Evolutionary conservation across 2,797 vertebrate species (phyloP), one percentile per base, ranked within the genome.

Genomic region (Denticeps clupeoides): DNA sequence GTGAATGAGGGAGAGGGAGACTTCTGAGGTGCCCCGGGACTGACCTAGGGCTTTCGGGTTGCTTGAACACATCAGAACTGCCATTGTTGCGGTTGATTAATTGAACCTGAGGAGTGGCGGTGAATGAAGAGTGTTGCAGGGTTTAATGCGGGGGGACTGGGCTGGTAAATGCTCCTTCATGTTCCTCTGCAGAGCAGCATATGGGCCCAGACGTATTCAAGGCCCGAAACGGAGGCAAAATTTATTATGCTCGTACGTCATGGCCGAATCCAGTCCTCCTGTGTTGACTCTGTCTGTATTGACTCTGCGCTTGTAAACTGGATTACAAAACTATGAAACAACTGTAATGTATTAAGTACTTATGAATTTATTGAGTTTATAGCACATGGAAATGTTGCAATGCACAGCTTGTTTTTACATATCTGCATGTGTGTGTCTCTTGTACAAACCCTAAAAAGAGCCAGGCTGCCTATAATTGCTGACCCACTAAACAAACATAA

Each of bases 51-150:
- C 89, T 94, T 96, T 97, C 90, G 93, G 88, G 84, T 90, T 84
- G 85, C 90, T 93, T 90, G 91, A 94, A 88, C 93, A 93, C 94
- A 96, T 98, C 94, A 98, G 87, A 93, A 90, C 90, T 91, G 82
- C 92, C 70, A 93, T 97, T 98, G 94, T 97, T 82, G 77, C 79
- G 76, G 81, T 91, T 98, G 94, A 98, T 98, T 96, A 97, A 98
- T 98, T 97, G 93, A 91, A 91, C 93, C 89, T 93, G 92, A 98
- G 98, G 97, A 97, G 89, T 96, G 89, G 94, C 91, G 93, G 93
- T 98, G 94, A 95, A 96, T 92, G 84, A 77, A 93, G 92, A 96
- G 97, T 93, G 88, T 93, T 95, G 91, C 89, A 88, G 88, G 71
- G 84, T 91, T 94, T 92, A 95, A 97, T 93, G 91, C 84, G 89